Percentiles rank a stretch among this genome's conserved stretches.
Conservation (phyloP, 2,113 vertebrate species). For the Lophochroa leadbeateri region DNA sequence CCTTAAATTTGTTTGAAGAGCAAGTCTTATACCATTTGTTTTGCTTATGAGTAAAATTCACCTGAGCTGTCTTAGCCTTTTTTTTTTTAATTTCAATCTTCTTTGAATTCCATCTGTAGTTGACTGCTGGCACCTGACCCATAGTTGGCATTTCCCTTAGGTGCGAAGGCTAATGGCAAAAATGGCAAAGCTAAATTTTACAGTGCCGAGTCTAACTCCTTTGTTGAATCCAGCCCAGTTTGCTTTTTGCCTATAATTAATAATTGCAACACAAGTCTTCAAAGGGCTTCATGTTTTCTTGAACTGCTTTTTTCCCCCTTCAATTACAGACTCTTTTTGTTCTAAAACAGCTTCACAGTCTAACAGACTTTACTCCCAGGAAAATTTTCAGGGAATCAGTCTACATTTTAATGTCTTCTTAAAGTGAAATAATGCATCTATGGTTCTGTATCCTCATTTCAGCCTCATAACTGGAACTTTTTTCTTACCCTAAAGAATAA, state of each 20-base stretch:
- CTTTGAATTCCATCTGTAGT: background rate
- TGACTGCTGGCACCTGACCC: background rate
- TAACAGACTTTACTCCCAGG: background rate
- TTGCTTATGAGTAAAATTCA: background rate
- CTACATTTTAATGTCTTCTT: background rate
- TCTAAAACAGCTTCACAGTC: background rate
- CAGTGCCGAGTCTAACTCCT: background rate
- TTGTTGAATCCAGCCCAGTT: background rate
- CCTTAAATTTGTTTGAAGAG: background rate
- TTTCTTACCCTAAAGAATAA: background rate
- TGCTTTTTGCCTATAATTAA: background rate
- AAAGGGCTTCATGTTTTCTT: background rate
- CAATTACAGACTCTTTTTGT: background rate
- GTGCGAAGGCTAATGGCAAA: background rate
- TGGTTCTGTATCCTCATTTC: background rate
- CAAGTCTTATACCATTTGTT: background rate
- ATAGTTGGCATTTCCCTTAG: background rate
- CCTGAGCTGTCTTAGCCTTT: background rate
- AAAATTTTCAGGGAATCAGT: background rate
- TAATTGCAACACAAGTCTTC: background rate
- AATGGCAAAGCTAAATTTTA: background rate
- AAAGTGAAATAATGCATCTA: background rate
- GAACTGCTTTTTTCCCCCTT: fast-evolving
- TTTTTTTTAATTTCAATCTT: background rate
- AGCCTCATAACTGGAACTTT: background rate